Base-by-base conservation (phyloP, 1,140 invertebrate species). In the Ruditapes philippinarum region DNA sequence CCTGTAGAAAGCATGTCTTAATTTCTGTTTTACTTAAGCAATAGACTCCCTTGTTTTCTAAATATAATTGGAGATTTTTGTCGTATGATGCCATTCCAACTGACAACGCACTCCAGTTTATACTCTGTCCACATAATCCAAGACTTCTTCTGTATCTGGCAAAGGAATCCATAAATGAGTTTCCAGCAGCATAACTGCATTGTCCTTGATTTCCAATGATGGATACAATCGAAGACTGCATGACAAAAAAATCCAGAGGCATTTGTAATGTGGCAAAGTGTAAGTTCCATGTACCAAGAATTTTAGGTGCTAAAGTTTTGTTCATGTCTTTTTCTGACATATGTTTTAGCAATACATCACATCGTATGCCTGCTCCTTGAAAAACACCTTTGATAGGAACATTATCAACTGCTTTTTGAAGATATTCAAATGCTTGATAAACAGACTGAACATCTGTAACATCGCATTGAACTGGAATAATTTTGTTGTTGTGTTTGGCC, bases 251-350 rank as follows among this genome's bases (percentile, higher is more conserved):
- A 74, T 92, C 92, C 22, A 93, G 88, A 5, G 45, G 40, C 25
- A 90, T 51, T 19, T 91, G 31, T 51, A 89, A 54, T 1, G 92
- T 91, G 0, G 90, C 40, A 19, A 88, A 5, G 68, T 94, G 93
- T 19, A 94, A 81, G 81, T 94, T 94, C 92, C 91, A 94, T 1
- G 91, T 84, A 17, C 92, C 93, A 22, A 91, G 68, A 82, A 84
- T 93, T 94, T 54, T 54, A 14, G 51, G 51, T 22, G 22, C 3
- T 5, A 54, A 19, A 19, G 22, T 22, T n/a, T 11, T 54, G 11
- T 54, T 22, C 22, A 54, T 5, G 51, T 54, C 51, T 19, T 54
- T 22, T 54, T n/a, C 49, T n/a, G 89, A 88, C 91, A 92, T 89
- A 12, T 88, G 60, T 1, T 84, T n/a, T 25, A 92, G 73, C 1